These are phyloP conservation scores for Dasypogon diadema DNA, from an alignment of 2,888 invertebrate species.

Conservation along the genomic window DNA sequence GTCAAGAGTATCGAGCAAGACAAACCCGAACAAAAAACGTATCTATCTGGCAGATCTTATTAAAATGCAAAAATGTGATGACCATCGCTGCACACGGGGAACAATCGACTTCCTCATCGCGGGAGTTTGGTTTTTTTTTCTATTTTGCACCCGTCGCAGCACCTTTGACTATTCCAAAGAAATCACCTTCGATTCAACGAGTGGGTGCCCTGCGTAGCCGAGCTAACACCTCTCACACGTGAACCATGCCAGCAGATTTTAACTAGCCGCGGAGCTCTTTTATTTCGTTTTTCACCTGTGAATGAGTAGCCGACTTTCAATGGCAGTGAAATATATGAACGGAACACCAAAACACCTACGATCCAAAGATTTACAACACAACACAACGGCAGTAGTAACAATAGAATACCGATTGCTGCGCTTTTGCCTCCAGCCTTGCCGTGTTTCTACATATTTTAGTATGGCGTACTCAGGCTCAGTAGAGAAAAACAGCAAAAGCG, in stretches of 20 bases:
- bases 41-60: background rate
- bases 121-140: slow-evolving; percentile 16
- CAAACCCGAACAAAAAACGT: background rate
- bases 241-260: background rate
- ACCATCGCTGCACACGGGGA: slow-evolving; percentile 16
- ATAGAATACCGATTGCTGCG: slow-evolving; percentile 34
- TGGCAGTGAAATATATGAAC: slow-evolving; percentile 9
- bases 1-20: no score
- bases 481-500: background rate
- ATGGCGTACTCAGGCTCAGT: background rate
- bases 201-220: slow-evolving; percentile 35
- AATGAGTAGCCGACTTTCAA: slow-evolving; percentile 25
- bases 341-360: slow-evolving; percentile 11
- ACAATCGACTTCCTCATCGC: slow-evolving; percentile 30
- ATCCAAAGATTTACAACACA: slow-evolving; percentile 7
- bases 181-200: slow-evolving; percentile 21
- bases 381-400: slow-evolving; percentile 14
- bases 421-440: slow-evolving; percentile 9
- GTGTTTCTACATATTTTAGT: background rate
- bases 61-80: slow-evolving; percentile 32
- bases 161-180: background rate
- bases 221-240: slow-evolving; percentile 24
- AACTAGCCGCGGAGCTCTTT: background rate
- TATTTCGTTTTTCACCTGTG: slow-evolving; percentile 33
- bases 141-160: background rate